Base-by-base conservation (phyloP, 1,140 invertebrate genomes). In the Lutraria rhynchaena region DNA sequence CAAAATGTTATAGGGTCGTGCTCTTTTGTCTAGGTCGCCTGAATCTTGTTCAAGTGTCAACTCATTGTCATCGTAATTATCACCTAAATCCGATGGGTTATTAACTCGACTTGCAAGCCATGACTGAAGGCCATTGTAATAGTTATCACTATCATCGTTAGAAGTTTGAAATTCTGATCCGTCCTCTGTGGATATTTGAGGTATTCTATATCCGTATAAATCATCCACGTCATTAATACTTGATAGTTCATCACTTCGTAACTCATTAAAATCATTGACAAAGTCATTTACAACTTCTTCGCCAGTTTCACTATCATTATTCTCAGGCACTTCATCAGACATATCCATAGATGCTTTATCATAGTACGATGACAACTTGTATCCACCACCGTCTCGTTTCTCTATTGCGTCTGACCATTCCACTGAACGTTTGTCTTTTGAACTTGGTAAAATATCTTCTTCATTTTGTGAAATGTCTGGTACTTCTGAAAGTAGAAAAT, bases 341-440 rank as follows among this genome's bases (percentile, higher is more conserved):
- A 41, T 17, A n/a, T 53, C 46, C 17, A 29, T 22, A 4, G 75
- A 67, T 41, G 58, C 44, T 58, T 77, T 77, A 0, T 58, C 75
- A 44, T 77, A 77, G 37, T 67, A 77, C 9, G 63, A 58, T 27
- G 60, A 29, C 61, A 24, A 19, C 60, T 9, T 46, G 61, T 41
- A 77, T 60, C 33, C 61, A 27, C 63, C 63, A 55, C 11, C 49
- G 67, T 55, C 58, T 49, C 3, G 44, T 24, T 37, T 65, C 17
- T 41, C 11, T 51, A 46, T 61, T 31, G 7, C 46, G 9, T 51
- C 7, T 2, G 67, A 31, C 31, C 4, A 3, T 46, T 69, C 27
- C 24, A n/a, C 22, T 55, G 13, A 9, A 35, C 1, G 31, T 19
- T 44, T 46, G 13, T 17, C 27, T 44, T 67, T 41, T 46, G 22